Percentiles rank a stretch among this genome's conserved stretches.
These are phyloP conservation scores for Tubulanus polymorphus DNA, from an alignment of 2,888 invertebrate genomes.

Conservation along the genomic window DNA sequence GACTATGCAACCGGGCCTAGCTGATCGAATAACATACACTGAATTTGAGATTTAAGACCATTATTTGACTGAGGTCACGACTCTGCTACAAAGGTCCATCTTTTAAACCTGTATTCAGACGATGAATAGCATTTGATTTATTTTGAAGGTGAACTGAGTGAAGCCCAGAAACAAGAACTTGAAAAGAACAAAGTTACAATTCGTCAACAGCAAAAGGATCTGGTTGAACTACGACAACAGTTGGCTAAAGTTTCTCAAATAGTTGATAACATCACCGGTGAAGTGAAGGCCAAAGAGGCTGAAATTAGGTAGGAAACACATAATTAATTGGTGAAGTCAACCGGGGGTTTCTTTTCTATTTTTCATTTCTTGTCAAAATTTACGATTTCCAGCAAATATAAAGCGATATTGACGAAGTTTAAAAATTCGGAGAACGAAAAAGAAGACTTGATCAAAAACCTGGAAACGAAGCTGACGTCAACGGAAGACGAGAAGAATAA, in stretches of 20 bases:
- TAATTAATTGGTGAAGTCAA: background rate
- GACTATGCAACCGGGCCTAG: too few species aligned
- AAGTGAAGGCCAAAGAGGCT: constrained; percentile 32
- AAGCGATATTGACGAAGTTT: constrained; percentile 31
- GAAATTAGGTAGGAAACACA: constrained; percentile 34
- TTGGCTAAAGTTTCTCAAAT: constrained; percentile 50
- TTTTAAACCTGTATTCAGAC: too few species aligned
- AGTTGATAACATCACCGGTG: constrained; percentile 47
- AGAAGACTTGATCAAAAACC: constrained; percentile 21
- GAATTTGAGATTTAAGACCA: too few species aligned
- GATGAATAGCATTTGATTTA: too few species aligned
- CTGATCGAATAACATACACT: too few species aligned
- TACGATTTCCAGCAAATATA: constrained; percentile 36
- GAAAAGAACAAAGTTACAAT: constrained; percentile 40
- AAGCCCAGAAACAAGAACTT: constrained; percentile 49
- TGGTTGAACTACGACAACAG: constrained; percentile 44
- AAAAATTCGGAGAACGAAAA: constrained; percentile 34
- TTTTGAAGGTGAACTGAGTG: constrained; percentile 47
- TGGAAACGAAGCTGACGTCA: constrained; percentile 33
- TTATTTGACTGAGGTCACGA: too few species aligned
- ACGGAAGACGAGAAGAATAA: constrained; percentile 42
- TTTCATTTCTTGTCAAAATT: background rate
- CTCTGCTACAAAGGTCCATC: too few species aligned
- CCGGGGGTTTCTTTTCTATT: background rate
- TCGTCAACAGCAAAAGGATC: constrained; percentile 36